Evolutionary conservation across 2,888 invertebrate species (phyloP), one percentile per base, ranked within the genome.

Genomic region (Habrosyne pyritoides): DNA sequence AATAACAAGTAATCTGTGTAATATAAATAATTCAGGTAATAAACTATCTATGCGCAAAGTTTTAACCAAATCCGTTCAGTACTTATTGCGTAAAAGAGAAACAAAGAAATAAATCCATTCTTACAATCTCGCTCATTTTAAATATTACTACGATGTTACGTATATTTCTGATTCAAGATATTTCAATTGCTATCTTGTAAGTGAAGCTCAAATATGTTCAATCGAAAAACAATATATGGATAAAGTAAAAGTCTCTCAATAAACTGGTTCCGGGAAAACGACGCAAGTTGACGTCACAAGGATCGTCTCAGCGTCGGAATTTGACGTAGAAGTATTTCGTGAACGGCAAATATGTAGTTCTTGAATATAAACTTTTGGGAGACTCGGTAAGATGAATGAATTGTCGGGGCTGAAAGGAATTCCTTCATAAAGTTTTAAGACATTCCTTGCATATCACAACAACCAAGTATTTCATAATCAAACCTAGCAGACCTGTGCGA

Each of bases 141-240:
- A n/a, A n/a, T n/a, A n/a, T n/a, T n/a, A n/a, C n/a, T n/a, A n/a
- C n/a, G n/a, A n/a, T n/a, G n/a, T n/a, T n/a, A n/a, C n/a, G n/a
- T n/a, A 8, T 42, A 42, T 18, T 8, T 42, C 18, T 42, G 8
- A 42, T 42, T 42, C 18, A 42, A 18, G 33, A 33, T n/a, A 18
- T 42, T 18, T 42, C 42, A 42, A 42, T 42, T 42, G 42, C 14
- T 42, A n/a, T 36, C 42, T n/a, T 36, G 36, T 42, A 18, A 42
- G 18, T n/a, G 14, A 4, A 42, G 42, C 3, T 8, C 1, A 42
- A 42, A 42, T 42, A 42, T 42, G 8, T 18, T 18, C 42, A 18
- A 14, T 42, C n/a, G 18, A 14, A 8, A 42, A 42, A 18, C 18
- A 42, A 36, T 36, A 36, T 5, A 14, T 36, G 36, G 5, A 36